phyloP scores from a whole-genome alignment of 2,113 vertebrate genomes.

The Thryonomys swinderianus region DNA sequence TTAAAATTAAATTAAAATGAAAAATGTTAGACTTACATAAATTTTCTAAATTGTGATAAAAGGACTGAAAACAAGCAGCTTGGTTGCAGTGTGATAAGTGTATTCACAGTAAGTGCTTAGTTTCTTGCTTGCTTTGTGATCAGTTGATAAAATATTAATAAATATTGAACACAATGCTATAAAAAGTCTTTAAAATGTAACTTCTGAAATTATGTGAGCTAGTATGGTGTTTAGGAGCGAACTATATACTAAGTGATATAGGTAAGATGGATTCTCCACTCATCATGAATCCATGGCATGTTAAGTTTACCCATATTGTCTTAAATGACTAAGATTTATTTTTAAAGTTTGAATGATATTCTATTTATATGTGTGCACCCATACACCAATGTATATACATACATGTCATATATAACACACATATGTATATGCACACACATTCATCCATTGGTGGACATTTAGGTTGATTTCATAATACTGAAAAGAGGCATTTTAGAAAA shows the following conservation, averaged over 20 bases:
- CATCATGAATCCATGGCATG: neutral
- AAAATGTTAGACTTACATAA: neutral
- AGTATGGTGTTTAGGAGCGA: neutral
- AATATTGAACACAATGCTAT: neutral
- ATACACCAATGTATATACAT: neutral
- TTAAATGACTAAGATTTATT: neutral
- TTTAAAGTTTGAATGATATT: neutral
- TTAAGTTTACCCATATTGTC: neutral
- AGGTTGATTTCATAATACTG: neutral
- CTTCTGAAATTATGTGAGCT: neutral
- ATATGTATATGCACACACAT: neutral
- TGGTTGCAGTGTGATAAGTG: neutral
- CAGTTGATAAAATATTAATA: slow-evolving; percentile 60
- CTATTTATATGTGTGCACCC: neutral
- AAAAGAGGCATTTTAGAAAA: neutral
- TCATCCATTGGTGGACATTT: neutral
- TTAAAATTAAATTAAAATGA: neutral
- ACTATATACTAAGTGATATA: neutral
- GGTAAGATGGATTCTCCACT: neutral
- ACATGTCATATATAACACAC: neutral
- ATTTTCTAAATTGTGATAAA: slow-evolving; percentile 25
- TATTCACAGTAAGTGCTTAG: neutral
- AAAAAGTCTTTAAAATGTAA: slow-evolving; percentile 56
- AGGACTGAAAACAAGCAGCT: neutral
- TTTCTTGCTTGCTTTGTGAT: slow-evolving; percentile 23